A percentile compares a stretch with the other conserved stretches of the same genome.
phyloP scores from a whole-genome alignment of 2,797 vertebrate genomes.

The Clarias fuscus region DNA sequence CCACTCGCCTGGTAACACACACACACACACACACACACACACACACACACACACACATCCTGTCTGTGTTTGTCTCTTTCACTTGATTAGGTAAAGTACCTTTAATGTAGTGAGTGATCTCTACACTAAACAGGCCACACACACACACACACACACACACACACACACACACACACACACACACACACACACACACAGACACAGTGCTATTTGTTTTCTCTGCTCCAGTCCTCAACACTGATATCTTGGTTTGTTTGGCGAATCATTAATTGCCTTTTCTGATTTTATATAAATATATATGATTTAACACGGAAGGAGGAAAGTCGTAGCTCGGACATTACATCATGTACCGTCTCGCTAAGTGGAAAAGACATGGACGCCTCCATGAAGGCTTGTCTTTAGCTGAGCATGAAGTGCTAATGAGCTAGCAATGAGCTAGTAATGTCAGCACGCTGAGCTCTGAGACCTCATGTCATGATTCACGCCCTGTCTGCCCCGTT shows the following conservation, averaged over 20 bases:
- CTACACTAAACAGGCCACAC: conserved; percentile 29
- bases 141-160: not conserved
- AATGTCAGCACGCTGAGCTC: not conserved
- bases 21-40: conserved; percentile 15
- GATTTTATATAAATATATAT: not conserved
- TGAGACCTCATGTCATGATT: not conserved
- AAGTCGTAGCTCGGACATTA: not conserved
- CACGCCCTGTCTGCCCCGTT: too few relatives aligned
- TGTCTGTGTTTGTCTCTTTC: conserved; percentile 26
- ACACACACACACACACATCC: conserved; percentile 13
- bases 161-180: not conserved
- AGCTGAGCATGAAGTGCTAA: not conserved
- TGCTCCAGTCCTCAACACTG: not conserved
- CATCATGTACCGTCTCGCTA: not conserved
- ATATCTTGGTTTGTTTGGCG: not conserved
- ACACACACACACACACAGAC: not conserved
- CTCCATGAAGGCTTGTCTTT: not conserved
- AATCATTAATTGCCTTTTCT: too few relatives aligned
- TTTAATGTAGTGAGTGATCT: conserved; percentile 43
- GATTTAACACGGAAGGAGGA: not conserved
- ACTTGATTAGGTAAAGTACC: conserved; percentile 35
- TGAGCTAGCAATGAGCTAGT: not conserved
- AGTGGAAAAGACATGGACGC: not conserved
- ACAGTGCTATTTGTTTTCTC: not conserved
- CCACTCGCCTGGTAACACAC: conserved; percentile 80